Evolutionary conservation across 2,888 invertebrate species (phyloP), one percentile per base, ranked within the genome.

Genomic region (Oasisia sp.): DNA sequence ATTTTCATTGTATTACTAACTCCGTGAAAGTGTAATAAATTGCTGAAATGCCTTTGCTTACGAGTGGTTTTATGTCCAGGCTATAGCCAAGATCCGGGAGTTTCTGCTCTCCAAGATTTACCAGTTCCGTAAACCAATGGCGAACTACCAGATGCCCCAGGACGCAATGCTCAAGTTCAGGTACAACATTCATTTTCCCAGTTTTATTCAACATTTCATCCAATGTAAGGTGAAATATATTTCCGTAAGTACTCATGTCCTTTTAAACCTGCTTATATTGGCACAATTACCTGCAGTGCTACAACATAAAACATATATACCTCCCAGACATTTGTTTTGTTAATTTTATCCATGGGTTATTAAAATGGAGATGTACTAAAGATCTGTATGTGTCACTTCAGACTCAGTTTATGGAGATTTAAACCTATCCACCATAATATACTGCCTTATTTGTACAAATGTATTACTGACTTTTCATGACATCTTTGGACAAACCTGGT

Each of bases 91-190:
- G 97, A 99, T 99, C 93, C 97, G 99, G 94, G 97, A 98, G 45
- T 99, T 99, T 96, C 97, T 99, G 93, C 97, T 99, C 89, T 98
- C 98, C 95, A 99, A 99, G 97, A 98, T 99, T 94, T 98, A 98
- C 95, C 99, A 99, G 96, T 99, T 99, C 96, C 97, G 99, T 14
- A 99, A 99, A 96, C 99, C 99, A 2, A 98, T 99, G 98, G 98
- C 99, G 0, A 99, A 99, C 97, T 99, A 99, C 97, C 99, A 99
- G 97, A 98, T 99, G 93, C 99, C 99, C 89, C 99, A 99, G 96
- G 99, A 99, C 97, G 98, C 99, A 91, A 98, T 99, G 97, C 97
- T 99, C 12, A 99, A 99, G 96, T 98, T 98, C 96, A 99, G 99
- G 97, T 97, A 95, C 89, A 44, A 32, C 32, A 44, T 32, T 32